phyloP scores from a whole-genome alignment of 2,888 invertebrate species.

The Zeuzera pyrina region DNA sequence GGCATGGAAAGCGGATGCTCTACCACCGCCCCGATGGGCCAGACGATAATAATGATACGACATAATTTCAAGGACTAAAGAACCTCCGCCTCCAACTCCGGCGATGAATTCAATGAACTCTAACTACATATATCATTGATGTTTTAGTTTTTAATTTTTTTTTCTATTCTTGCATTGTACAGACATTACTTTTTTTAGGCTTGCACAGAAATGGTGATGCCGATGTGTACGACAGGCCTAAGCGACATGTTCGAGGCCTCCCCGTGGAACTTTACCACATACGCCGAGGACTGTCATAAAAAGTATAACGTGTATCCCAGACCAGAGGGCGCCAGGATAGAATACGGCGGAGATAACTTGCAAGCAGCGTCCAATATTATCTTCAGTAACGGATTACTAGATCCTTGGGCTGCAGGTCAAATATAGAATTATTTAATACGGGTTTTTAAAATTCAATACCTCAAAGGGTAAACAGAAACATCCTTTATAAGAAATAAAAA shows the following conservation, averaged over 20 bases:
- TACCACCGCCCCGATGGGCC: too few species aligned
- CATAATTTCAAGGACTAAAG: too few species aligned
- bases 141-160: too few species aligned
- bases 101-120: too few species aligned
- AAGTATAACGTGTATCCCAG: conserved; percentile 80
- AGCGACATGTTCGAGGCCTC: conserved; percentile 88
- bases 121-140: too few species aligned
- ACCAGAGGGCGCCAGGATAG: conserved; percentile 76
- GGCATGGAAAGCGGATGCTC: too few species aligned
- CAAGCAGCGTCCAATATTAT: conserved; percentile 79
- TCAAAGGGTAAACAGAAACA: too few species aligned
- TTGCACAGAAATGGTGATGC: conserved; percentile 98
- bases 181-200: conserved; percentile 76
- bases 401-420: conserved; percentile 88
- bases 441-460: background rate
- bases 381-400: conserved; percentile 88
- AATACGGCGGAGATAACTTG: conserved; percentile 87
- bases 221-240: conserved; percentile 84
- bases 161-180: too few species aligned
- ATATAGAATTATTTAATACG: background rate
- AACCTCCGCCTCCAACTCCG: too few species aligned
- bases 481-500: too few species aligned
- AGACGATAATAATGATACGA: too few species aligned
- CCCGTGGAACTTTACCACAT: conserved; percentile 81
- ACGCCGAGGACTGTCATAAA: conserved; percentile 77